Percentiles rank a stretch among this genome's conserved stretches.
These are phyloP conservation scores for Platerodrilus igneus DNA, from an alignment of 2,888 invertebrate species.

Conservation along the genomic window DNA sequence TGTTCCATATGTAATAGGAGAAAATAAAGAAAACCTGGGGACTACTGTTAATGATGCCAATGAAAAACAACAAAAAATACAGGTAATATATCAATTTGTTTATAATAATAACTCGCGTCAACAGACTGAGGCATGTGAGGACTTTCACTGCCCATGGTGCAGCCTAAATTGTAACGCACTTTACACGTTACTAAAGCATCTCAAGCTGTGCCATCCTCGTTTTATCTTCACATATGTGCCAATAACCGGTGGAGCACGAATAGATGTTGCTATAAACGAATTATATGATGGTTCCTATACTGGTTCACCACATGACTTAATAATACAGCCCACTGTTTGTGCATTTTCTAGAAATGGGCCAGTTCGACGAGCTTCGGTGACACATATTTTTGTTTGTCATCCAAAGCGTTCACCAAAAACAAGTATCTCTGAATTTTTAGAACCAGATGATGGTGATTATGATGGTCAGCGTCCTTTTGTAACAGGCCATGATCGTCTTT, in stretches of 20 bases:
- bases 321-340: constrained; percentile 66
- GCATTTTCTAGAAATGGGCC: constrained; percentile 67
- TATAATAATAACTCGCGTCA: constrained; percentile 93
- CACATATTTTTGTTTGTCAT: constrained; percentile 73
- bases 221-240: constrained; percentile 91
- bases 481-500: constrained; percentile 70
- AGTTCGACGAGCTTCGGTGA: constrained; percentile 68
- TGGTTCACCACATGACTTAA: constrained; percentile 86
- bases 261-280: constrained; percentile 94
- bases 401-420: constrained; percentile 61
- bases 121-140: constrained; percentile 91
- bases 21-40: constrained; percentile 47
- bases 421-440: constrained; percentile 83
- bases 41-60: constrained; percentile 37
- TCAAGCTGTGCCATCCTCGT: constrained; percentile 88
- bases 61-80: constrained; percentile 54
- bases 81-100: constrained; percentile 92
- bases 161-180: constrained; percentile 82
- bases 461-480: constrained; percentile 85
- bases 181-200: constrained; percentile 86
- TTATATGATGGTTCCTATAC: constrained; percentile 92
- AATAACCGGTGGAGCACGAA: constrained; percentile 69
- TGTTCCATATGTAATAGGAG: constrained; percentile 49
- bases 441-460: constrained; percentile 78
- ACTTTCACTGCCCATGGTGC: constrained; percentile 95